These are phyloP conservation scores for Nothobranchius kuhntae DNA, from an alignment of 2,113 vertebrate genomes.

Conservation along the genomic window DNA sequence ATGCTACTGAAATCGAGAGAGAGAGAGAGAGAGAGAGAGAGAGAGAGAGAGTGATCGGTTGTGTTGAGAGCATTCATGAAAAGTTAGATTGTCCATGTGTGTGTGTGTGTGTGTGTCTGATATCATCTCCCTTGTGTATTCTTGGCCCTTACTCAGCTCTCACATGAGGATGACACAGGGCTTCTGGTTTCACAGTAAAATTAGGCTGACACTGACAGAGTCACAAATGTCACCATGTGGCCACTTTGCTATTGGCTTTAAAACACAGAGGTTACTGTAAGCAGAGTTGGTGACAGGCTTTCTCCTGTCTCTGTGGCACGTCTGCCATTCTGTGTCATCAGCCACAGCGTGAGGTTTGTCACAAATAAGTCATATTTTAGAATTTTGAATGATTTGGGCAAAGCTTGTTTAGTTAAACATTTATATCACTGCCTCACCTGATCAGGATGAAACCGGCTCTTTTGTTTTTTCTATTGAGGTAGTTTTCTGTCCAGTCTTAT, in stretches of 20 bases:
- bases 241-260: constrained; percentile 29
- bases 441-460: no score
- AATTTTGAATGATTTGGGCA: not conserved
- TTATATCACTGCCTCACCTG: no score
- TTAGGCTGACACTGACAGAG: constrained; percentile 72
- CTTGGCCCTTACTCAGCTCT: constrained; percentile 77
- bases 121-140: constrained; percentile 71
- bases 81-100: not conserved
- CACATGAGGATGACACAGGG: constrained; percentile 77
- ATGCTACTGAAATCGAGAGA: constrained; percentile 23
- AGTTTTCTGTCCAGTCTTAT: not conserved
- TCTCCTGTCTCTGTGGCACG: constrained; percentile 6
- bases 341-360: constrained; percentile 14
- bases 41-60: constrained; percentile 16
- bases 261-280: constrained; percentile 53
- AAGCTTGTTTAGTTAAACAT: no score
- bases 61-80: constrained; percentile 8
- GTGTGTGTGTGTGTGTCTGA: constrained; percentile 14
- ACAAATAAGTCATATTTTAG: constrained; percentile 5
- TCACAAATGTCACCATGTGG: constrained; percentile 74
- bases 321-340: constrained; percentile 30
- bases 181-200: constrained; percentile 80
- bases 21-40: constrained; percentile 21
- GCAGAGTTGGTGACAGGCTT: constrained; percentile 17
- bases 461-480: no score